Evolutionary conservation across 2,888 invertebrate species (phyloP).

Genomic region (Calephelis perditalis): DNA sequence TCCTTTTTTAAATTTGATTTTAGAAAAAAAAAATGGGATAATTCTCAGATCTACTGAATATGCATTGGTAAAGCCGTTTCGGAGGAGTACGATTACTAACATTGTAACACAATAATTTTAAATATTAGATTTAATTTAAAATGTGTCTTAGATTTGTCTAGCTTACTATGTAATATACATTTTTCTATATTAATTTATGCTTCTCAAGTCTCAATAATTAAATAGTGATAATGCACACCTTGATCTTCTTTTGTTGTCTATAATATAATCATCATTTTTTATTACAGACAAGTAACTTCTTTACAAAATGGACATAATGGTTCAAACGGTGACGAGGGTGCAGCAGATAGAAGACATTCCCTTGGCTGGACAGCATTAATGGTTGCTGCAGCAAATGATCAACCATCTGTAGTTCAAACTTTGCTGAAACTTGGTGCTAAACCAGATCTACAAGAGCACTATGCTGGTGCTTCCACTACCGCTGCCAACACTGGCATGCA

Average conservation of each 20-base stretch:
- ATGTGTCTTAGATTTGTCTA: no score
- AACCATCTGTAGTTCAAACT: constrained; percentile 76
- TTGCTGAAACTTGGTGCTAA: constrained; percentile 87
- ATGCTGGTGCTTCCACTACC: constrained; percentile 82
- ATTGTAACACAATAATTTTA: no score
- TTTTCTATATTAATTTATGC: no score
- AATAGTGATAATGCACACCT: no score
- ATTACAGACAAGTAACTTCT: constrained; percentile 50
- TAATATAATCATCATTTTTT: neutral
- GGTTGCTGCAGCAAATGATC: constrained; percentile 89
- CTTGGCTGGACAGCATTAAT: constrained; percentile 94
- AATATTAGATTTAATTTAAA: no score
- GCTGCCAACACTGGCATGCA: constrained; percentile 83
- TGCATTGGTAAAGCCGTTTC: no score
- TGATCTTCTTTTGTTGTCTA: neutral
- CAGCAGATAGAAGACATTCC: constrained; percentile 84
- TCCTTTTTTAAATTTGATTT: no score
- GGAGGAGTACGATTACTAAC: no score
- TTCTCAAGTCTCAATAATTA: no score
- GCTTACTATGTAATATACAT: no score
- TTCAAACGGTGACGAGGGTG: constrained; percentile 49
- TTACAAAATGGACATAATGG: constrained; percentile 18
- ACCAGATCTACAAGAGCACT: constrained; percentile 85
- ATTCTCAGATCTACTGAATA: no score
- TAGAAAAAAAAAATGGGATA: no score